phyloP scores from a whole-genome alignment of 2,888 invertebrate genomes.

The Drosophila austrosaltans region DNA sequence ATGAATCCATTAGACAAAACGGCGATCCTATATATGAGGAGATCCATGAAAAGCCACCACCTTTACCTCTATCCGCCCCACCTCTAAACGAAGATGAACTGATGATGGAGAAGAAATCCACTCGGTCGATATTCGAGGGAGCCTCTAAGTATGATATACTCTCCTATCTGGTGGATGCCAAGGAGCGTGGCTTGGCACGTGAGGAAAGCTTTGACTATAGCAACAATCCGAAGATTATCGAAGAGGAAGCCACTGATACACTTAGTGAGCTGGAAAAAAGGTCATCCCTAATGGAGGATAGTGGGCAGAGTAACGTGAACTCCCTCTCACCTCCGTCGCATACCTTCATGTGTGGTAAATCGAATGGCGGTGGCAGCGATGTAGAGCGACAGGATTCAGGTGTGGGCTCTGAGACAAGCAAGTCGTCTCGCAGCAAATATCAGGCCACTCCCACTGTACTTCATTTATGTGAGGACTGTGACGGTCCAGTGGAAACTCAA shows the following conservation, averaged over 20 bases:
- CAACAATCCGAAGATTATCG: conserved; percentile 84
- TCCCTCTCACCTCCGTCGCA: conserved; percentile 83
- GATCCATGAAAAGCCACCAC: conserved; percentile 90
- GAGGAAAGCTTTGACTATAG: conserved; percentile 88
- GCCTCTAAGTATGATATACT: conserved; percentile 95
- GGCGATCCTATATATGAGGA: conserved; percentile 92
- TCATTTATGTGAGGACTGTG: conserved; percentile 93
- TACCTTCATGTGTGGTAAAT: conserved; percentile 59
- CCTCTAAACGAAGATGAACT: conserved; percentile 89
- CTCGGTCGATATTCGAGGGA: conserved; percentile 89
- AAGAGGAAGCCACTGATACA: conserved; percentile 86
- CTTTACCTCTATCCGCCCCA: conserved; percentile 90
- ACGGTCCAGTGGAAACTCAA: conserved; percentile 90
- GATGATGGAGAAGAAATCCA: conserved; percentile 86
- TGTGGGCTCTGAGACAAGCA: conserved; percentile 95
- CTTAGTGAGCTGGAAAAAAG: conserved; percentile 85
- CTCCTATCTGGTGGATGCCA: conserved; percentile 94
- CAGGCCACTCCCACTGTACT: conserved; percentile 84
- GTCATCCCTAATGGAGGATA: conserved; percentile 85
- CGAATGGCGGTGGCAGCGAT: conserved; percentile 85
- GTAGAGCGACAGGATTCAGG: conserved; percentile 96
- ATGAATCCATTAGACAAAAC: conserved; percentile 87
- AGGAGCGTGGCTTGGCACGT: conserved; percentile 89
- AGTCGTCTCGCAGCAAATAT: conserved; percentile 91
- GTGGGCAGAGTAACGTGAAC: conserved; percentile 85